A percentile compares a stretch with the other conserved stretches of the same genome.
phyloP scores from a whole-genome alignment of 35 echinoderm and acorn worm genomes.

The Chiridota heheva region DNA sequence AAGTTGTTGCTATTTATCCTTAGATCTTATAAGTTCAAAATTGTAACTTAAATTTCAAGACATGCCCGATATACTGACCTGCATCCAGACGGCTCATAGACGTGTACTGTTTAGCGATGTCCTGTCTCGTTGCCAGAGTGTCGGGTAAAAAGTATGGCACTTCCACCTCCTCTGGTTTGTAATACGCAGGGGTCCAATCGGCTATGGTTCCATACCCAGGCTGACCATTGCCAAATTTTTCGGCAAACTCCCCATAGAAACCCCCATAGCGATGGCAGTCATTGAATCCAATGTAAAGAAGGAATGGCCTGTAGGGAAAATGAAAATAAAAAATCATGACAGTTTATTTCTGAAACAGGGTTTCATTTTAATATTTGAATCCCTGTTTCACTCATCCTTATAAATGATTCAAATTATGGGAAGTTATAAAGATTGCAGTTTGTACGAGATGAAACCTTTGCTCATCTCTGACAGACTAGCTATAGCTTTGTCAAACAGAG shows the following conservation, averaged over 20 bases:
- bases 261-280: slow-evolving; percentile 79
- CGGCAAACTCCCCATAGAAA: slow-evolving; percentile 73
- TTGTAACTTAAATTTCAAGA: neutral
- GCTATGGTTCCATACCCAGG: slow-evolving; percentile 53
- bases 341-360: neutral
- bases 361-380: neutral
- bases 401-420: neutral
- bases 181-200: slow-evolving; percentile 86
- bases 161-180: slow-evolving; percentile 77
- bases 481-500: too few relatives aligned
- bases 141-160: slow-evolving; percentile 86
- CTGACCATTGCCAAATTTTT: slow-evolving; percentile 84
- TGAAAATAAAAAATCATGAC: neutral
- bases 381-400: neutral
- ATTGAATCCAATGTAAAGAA: slow-evolving; percentile 94
- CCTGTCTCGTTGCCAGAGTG: slow-evolving; percentile 65
- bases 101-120: slow-evolving; percentile 85
- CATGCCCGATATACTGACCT: slow-evolving; percentile 36
- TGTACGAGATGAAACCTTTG: too few relatives aligned
- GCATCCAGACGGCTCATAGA: slow-evolving; percentile 74
- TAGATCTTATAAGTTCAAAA: neutral
- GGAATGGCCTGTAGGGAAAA: slow-evolving; percentile 60
- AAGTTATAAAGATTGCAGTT: too few relatives aligned
- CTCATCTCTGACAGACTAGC: too few relatives aligned
- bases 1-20: neutral